These are phyloP conservation scores for Glandiceps talaboti DNA, from an alignment of 53 echinoderm and acorn worm genomes.

Conservation along the genomic window DNA sequence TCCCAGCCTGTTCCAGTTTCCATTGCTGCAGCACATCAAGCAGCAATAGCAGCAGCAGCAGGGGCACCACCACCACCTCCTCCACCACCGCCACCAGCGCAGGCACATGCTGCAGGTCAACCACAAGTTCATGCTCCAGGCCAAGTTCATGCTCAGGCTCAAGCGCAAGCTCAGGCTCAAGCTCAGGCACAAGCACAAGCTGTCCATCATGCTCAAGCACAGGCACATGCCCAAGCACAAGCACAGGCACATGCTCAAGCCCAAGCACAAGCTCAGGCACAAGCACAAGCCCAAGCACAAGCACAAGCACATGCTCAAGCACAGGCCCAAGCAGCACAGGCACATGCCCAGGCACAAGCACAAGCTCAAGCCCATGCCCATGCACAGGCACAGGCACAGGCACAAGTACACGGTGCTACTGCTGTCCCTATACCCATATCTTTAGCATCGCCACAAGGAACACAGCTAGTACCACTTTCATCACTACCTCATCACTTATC, in stretches of 20 bases:
- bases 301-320: constrained; percentile 21
- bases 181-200: constrained; percentile 6
- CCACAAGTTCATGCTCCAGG: constrained; percentile 1
- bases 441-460: constrained; percentile 1
- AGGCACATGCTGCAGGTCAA: constrained; percentile 1
- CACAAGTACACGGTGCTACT: constrained; percentile 12
- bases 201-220: not conserved
- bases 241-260: constrained; percentile 14
- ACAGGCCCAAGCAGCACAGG: constrained; percentile 11
- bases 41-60: constrained; percentile 12
- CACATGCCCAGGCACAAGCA: constrained; percentile 7
- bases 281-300: not conserved
- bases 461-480: constrained; percentile 13
- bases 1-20: not conserved
- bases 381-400: constrained; percentile 6
- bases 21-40: constrained; percentile 9
- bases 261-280: constrained; percentile 12
- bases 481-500: constrained; percentile 9
- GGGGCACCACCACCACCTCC: constrained; percentile 4
- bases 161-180: constrained; percentile 8
- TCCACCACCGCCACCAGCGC: constrained; percentile 6
- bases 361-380: not conserved
- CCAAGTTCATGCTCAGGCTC: constrained; percentile 11
- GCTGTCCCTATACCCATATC: constrained; percentile 11
- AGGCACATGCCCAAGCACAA: constrained; percentile 6